A percentile compares a stretch with the other conserved stretches of the same genome.
Conservation (phyloP, 2,113 vertebrate species). For the Leptosomus discolor region DNA sequence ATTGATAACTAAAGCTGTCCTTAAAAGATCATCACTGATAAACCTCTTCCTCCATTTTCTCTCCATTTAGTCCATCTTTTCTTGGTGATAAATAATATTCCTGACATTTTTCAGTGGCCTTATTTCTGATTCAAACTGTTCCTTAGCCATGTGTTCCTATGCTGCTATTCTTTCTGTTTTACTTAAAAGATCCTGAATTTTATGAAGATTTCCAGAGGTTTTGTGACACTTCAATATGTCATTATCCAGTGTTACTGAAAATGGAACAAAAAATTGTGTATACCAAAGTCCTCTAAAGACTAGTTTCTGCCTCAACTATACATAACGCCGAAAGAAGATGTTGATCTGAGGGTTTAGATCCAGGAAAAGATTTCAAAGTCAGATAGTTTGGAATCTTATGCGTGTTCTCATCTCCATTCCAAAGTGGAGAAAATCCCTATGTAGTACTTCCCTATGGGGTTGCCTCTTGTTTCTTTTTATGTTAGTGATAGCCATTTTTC, state of each 20-base stretch:
- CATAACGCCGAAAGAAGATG: background rate
- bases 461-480: background rate
- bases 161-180: background rate
- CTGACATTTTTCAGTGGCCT: background rate
- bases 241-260: background rate
- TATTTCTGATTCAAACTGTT: background rate
- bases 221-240: background rate
- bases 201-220: background rate
- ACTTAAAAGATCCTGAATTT: background rate
- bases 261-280: background rate
- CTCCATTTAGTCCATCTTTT: background rate
- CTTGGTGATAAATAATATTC: background rate
- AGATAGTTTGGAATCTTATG: background rate
- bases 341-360: background rate
- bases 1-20: background rate
- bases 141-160: background rate
- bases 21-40: background rate
- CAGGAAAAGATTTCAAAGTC: background rate
- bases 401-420: background rate
- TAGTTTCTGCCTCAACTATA: background rate
- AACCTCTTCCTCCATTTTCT: background rate
- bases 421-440: background rate
- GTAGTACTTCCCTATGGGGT: background rate
- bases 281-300: background rate
- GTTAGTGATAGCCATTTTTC: conserved; percentile 14